Base-by-base conservation (phyloP, 1,140 invertebrate genomes). In the Trichogramma pretiosum region DNA sequence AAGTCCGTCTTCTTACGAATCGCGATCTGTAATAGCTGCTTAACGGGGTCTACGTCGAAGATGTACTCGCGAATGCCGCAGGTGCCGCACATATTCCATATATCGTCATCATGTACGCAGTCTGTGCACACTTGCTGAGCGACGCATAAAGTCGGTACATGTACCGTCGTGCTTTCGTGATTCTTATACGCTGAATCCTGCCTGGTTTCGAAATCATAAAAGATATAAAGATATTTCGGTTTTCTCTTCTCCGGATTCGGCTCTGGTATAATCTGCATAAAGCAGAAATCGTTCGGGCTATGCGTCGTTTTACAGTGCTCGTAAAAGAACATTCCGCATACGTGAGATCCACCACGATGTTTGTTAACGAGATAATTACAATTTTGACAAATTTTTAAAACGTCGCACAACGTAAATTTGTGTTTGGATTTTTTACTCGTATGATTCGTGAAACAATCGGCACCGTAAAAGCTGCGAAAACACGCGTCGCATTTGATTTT, bases 31-130 rank as follows among this genome's bases (percentile, higher is more conserved):
- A 33, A 30, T 34, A 43, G 8, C 50, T 36, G 33, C 24, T 16
- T 21, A 4, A 47, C 52, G 18, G 44, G 45, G 11, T 48, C 35
- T 5, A 34, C 17, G 14, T 26, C 1, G 35, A 44, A 47, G 34
- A 48, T 21, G 21, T 18, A 41, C 26, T 42, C 34, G 14, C 19
- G 45, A 37, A 46, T 11, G 22, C 35, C 16, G 5, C 33, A 38
- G 14, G 35, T 30, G 3, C 23, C 14, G 18, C 35, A 34, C 10
- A 8, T 5, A 5, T 34, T 8, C 9, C 9, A 11, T n/a, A 34
- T 8, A 34, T 34, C 33, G 4, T 34, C 33, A 5, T 5, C 5
- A 4, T 34, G 9, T 5, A 34, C 4, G 16, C 33, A 34, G 16
- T 34, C 33, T 5, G 10, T 16, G n/a, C 33, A 34, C 5, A 11